Evolutionary conservation across 2,113 vertebrate genomes (phyloP).

Genomic region (Bufo gargarizans): DNA sequence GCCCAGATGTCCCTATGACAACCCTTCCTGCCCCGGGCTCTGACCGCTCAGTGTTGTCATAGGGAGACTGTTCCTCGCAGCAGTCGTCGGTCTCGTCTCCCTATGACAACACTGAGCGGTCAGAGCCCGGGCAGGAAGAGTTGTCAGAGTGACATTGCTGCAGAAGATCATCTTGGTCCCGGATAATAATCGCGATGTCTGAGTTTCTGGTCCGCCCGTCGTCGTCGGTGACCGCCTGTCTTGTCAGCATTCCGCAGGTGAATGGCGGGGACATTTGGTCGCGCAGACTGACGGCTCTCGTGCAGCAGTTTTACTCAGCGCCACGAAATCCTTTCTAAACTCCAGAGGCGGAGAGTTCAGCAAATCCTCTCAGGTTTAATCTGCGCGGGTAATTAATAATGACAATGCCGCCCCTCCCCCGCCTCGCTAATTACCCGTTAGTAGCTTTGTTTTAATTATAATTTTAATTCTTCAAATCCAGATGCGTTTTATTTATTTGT

Average conservation of each 20-base stretch:
- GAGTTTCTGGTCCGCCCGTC: no score
- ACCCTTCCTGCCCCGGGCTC: no score
- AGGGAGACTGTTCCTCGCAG: no score
- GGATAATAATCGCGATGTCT: no score
- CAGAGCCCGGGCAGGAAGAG: neutral
- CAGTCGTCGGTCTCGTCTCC: no score
- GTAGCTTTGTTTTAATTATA: constrained; percentile 67
- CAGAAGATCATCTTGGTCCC: neutral
- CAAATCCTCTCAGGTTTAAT: constrained; percentile 55
- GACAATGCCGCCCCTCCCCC: constrained; percentile 59
- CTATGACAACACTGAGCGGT: neutral
- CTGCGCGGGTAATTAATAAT: constrained; percentile 61
- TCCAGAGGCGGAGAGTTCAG: constrained; percentile 50
- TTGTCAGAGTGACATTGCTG: neutral
- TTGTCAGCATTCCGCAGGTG: no score
- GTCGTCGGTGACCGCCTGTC: no score
- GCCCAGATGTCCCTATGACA: no score
- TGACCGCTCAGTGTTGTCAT: no score
- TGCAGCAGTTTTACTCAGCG: neutral
- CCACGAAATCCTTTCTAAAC: constrained; percentile 28
- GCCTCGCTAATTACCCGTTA: constrained; percentile 64
- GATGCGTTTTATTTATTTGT: constrained; percentile 58
- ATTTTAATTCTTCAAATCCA: constrained; percentile 69
- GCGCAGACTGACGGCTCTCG: neutral
- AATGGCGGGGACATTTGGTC: no score